These are phyloP conservation scores for Palythoa caribaeorum DNA, from an alignment of 92 coral and sea anemone species.

Conservation along the genomic window DNA sequence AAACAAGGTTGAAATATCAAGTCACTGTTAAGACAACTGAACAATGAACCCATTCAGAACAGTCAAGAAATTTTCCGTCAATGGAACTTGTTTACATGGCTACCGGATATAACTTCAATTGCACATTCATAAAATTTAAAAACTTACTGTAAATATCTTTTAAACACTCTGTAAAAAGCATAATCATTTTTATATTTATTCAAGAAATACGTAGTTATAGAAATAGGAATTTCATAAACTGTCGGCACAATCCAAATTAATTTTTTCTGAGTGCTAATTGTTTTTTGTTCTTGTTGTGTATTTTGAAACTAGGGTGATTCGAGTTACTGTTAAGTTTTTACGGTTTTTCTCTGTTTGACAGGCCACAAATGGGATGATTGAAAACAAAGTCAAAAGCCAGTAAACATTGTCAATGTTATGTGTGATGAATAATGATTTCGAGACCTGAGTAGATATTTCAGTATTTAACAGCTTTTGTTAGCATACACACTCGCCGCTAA, in stretches of 20 bases:
- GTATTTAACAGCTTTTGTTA: slow-evolving; percentile 28
- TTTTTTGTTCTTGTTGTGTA: neutral
- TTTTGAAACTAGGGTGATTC: slow-evolving; percentile 8
- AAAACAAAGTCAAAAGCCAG: neutral
- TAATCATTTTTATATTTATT: slow-evolving; percentile 10
- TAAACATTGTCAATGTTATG: slow-evolving; percentile 28
- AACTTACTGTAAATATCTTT: neutral
- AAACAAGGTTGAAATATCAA: neutral
- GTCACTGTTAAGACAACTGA: neutral
- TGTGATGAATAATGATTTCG: slow-evolving; percentile 17
- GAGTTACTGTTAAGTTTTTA: neutral
- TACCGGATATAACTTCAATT: neutral
- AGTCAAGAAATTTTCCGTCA: slow-evolving; percentile 6
- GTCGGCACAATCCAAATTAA: neutral
- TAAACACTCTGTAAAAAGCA: neutral
- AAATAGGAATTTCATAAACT: neutral
- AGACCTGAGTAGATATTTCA: neutral
- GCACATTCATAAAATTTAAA: neutral
- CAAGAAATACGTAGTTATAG: neutral
- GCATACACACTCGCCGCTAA: neutral
- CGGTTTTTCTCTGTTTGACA: neutral
- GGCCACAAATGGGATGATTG: slow-evolving; percentile 4
- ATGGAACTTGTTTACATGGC: slow-evolving; percentile 10
- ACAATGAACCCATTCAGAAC: neutral
- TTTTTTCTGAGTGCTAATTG: neutral